Evolutionary conservation across 2,113 vertebrate genomes (phyloP).

Genomic region (Microtus oregoni): DNA sequence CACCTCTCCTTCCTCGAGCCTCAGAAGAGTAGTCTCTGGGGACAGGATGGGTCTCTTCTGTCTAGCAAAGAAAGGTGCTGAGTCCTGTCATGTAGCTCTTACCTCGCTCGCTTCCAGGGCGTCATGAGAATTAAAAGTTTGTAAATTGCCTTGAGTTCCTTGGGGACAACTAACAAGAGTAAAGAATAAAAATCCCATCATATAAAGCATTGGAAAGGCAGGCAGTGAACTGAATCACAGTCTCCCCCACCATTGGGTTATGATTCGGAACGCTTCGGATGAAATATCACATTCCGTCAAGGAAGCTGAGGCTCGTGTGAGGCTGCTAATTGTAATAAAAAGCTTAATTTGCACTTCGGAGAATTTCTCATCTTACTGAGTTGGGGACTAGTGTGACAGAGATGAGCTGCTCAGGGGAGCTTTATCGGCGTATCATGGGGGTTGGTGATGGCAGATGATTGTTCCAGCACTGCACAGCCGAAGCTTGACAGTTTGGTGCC

Average conservation of each 20-base stretch:
- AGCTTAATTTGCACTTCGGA: conserved; percentile 53
- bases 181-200: conserved; percentile 61
- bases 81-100: background rate
- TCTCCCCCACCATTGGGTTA: conserved; percentile 32
- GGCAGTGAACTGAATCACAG: conserved; percentile 48
- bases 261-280: conserved; percentile 53
- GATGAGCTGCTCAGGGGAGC: background rate
- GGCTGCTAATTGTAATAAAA: conserved; percentile 68
- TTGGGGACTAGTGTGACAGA: background rate
- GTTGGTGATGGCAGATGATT: background rate
- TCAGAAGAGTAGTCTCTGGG: background rate
- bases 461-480: background rate
- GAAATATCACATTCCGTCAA: conserved; percentile 60
- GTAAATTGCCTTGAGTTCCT: conserved; percentile 68
- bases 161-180: conserved; percentile 39
- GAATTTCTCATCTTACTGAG: conserved; percentile 29
- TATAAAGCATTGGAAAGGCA: conserved; percentile 47
- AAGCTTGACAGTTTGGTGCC: background rate
- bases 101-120: background rate
- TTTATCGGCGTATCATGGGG: conserved; percentile 38
- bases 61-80: background rate
- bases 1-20: background rate
- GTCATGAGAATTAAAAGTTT: conserved; percentile 71
- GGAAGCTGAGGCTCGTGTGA: conserved; percentile 16
- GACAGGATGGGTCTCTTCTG: background rate